Conservation (phyloP, 2,113 vertebrate species). For the Pedionomus torquatus region DNA sequence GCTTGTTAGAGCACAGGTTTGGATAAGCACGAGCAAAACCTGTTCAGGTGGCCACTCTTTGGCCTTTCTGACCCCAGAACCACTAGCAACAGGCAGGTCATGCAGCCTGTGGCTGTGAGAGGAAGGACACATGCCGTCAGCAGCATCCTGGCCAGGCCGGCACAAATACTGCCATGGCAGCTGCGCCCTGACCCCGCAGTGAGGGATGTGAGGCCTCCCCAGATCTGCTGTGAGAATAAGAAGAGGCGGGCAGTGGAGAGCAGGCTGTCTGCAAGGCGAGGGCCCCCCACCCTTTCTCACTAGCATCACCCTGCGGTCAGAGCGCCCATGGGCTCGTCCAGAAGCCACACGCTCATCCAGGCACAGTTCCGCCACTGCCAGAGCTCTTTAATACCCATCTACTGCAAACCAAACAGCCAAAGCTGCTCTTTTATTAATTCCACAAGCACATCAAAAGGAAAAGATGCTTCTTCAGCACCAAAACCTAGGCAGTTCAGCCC, state of each 20-base stretch:
- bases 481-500: neutral
- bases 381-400: neutral
- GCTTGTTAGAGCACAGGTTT: neutral
- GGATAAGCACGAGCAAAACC: neutral
- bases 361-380: neutral
- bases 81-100: neutral
- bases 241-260: neutral
- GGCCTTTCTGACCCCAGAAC: neutral
- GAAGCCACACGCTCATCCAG: neutral
- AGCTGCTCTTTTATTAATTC: slow-evolving; percentile 22
- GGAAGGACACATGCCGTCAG: fast-evolving
- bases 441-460: neutral
- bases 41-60: neutral
- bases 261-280: neutral
- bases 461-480: neutral
- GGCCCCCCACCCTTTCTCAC: neutral
- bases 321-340: fast-evolving
- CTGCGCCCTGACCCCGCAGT: fast-evolving
- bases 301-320: neutral
- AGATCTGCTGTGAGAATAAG: neutral
- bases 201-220: neutral
- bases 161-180: fast-evolving
- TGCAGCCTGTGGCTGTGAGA: fast-evolving
- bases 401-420: neutral
- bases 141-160: neutral